Evolutionary conservation across 1,140 invertebrate genomes (phyloP).

Genomic region (Stenopsyche tienmushanensis): DNA sequence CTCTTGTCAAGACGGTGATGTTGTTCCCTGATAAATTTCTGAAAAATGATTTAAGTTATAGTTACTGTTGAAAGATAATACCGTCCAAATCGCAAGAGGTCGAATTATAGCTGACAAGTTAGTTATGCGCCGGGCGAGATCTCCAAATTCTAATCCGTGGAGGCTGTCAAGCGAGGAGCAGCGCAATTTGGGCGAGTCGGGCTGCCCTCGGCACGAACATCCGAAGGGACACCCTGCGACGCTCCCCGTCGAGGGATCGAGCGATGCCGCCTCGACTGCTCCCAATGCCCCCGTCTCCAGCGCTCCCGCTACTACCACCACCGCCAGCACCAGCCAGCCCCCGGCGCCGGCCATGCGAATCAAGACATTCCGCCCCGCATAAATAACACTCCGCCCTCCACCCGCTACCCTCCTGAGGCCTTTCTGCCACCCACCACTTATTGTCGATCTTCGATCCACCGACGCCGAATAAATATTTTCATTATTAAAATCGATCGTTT

Average conservation of each 20-base stretch:
- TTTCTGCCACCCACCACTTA: background rate
- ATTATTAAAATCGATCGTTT: too few species aligned
- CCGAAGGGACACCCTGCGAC: background rate
- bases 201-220: background rate
- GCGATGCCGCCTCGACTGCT: too few species aligned
- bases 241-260: background rate
- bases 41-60: conserved; percentile 37
- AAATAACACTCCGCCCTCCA: conserved; percentile 9
- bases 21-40: conserved; percentile 54
- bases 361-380: background rate
- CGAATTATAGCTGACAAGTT: background rate
- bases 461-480: too few species aligned
- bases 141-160: too few species aligned
- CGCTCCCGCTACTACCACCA: conserved; percentile 14
- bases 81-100: background rate
- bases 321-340: conserved; percentile 7
- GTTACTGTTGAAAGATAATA: background rate
- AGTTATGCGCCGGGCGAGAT: background rate
- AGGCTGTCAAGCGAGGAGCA: conserved; percentile 9
- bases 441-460: too few species aligned
- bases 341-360: too few species aligned
- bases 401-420: background rate
- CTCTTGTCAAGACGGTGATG: conserved; percentile 51
- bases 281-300: conserved; percentile 5
- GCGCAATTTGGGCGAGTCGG: background rate